Evolutionary conservation across 2,113 vertebrate species (phyloP).

Genomic region (Pygoscelis antarcticus): DNA sequence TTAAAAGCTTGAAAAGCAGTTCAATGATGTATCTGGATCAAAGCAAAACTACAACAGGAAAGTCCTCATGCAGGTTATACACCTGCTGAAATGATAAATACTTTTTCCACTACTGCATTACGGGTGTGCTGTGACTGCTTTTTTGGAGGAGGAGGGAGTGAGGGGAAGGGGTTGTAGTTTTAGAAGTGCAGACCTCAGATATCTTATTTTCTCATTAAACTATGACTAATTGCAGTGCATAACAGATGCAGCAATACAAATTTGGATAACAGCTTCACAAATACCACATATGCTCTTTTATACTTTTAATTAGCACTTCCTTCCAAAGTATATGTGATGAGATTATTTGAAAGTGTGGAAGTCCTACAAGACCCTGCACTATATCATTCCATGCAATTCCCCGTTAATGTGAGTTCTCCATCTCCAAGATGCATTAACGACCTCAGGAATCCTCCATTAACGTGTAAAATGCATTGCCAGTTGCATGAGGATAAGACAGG

Average conservation of each 20-base stretch:
- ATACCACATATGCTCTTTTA: not conserved
- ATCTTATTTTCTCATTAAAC: slow-evolving; percentile 7
- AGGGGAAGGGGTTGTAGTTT: not conserved
- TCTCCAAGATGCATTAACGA: not conserved
- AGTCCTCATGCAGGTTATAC: not conserved
- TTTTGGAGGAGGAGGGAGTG: not conserved
- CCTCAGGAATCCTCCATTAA: not conserved
- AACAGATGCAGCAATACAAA: not conserved
- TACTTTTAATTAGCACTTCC: slow-evolving; percentile 30
- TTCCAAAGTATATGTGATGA: not conserved
- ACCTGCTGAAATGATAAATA: not conserved
- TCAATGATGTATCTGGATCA: not conserved
- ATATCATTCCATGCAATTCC: not conserved
- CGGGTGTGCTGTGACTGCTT: not conserved
- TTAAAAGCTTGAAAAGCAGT: not conserved
- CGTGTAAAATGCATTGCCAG: not conserved
- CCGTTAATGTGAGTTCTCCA: fast-evolving
- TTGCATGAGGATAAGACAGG: not conserved
- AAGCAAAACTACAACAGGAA: not conserved
- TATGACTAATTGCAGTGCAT: not conserved
- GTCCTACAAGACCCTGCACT: not conserved
- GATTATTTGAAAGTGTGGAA: not conserved
- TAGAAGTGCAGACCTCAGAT: not conserved
- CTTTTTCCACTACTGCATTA: not conserved
- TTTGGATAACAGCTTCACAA: not conserved